phyloP scores from a whole-genome alignment of 2,797 vertebrate genomes.

The Sebastolobus alascanus region DNA sequence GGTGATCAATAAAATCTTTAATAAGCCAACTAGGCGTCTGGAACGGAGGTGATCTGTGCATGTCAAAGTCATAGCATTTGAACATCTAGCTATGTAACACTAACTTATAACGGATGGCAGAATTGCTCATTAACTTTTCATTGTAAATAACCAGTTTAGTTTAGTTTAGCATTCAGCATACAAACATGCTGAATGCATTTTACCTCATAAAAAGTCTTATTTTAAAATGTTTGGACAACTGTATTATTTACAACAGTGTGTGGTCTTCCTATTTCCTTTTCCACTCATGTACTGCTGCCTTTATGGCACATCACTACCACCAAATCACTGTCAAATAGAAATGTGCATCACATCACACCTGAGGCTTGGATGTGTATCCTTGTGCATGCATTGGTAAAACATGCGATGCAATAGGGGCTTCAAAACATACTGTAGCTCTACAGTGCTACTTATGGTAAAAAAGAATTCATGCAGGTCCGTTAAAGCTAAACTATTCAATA shows the following conservation, averaged over 20 bases:
- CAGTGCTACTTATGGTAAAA: neutral
- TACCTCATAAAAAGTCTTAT: neutral
- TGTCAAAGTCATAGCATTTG: constrained; percentile 9
- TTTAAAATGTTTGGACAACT: neutral
- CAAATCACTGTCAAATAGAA: neutral
- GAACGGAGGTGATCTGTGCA: neutral
- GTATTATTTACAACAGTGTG: neutral
- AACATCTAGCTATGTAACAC: neutral
- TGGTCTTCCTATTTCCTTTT: neutral
- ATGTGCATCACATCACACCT: neutral
- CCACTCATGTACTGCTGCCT: neutral
- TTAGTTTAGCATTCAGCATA: neutral
- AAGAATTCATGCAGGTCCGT: neutral
- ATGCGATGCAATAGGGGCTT: neutral
- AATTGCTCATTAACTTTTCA: neutral
- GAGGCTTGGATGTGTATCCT: neutral
- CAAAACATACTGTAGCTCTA: neutral
- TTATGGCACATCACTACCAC: neutral
- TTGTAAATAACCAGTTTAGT: neutral
- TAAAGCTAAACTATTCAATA: neutral
- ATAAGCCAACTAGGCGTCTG: constrained; percentile 17
- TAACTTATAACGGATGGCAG: neutral
- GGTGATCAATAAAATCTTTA: constrained; percentile 34
- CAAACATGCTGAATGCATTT: neutral
- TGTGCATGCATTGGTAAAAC: neutral